These are phyloP conservation scores for Zoanthus sociatus DNA, from an alignment of 92 coral and sea anemone species.

Conservation along the genomic window DNA sequence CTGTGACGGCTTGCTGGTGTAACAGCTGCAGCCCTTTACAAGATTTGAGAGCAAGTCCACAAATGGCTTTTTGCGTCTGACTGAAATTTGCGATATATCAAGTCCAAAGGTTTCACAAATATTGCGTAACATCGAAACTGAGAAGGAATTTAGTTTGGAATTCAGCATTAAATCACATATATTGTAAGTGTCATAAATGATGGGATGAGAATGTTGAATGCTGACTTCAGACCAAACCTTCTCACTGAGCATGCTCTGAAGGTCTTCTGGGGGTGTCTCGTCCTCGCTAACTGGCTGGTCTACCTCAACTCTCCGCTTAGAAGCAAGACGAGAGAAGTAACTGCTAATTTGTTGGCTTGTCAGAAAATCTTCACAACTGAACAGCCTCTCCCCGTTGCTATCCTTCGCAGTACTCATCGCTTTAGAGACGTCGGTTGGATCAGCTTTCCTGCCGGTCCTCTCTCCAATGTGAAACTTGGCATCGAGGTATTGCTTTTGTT, in stretches of 20 bases:
- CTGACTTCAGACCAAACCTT: constrained; percentile 58
- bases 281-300: constrained; percentile 53
- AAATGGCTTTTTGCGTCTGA: constrained; percentile 56
- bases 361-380: constrained; percentile 39
- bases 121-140: constrained; percentile 52
- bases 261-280: constrained; percentile 36
- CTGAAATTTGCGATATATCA: constrained; percentile 51
- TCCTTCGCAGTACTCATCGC: constrained; percentile 63
- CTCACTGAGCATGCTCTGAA: constrained; percentile 43
- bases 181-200: constrained; percentile 57
- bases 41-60: constrained; percentile 47
- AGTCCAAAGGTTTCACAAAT: constrained; percentile 54
- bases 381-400: constrained; percentile 48
- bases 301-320: constrained; percentile 52
- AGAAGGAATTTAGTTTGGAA: constrained; percentile 56
- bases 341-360: constrained; percentile 58
- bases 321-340: constrained; percentile 61
- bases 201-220: constrained; percentile 59
- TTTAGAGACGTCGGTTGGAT: constrained; percentile 47
- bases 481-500: constrained; percentile 61
- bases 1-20: no score
- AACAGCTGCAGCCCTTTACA: constrained; percentile 22
- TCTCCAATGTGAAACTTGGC: constrained; percentile 66
- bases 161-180: constrained; percentile 55
- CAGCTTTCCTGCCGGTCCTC: constrained; percentile 59